Conservation (phyloP, 2,113 vertebrate genomes). For the Dendrocopos noguchii region DNA sequence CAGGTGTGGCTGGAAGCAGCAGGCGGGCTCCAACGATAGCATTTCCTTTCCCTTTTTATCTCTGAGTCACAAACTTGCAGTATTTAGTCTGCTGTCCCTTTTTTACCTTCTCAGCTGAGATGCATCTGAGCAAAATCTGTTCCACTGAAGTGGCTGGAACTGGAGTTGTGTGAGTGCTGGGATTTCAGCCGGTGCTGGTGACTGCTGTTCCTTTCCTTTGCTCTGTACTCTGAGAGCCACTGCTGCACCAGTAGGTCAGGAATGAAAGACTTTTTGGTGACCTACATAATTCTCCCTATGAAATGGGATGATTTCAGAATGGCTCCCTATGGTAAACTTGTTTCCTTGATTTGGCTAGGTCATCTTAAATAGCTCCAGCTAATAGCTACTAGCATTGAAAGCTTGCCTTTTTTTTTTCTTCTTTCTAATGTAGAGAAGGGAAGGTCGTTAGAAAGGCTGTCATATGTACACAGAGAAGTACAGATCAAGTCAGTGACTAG, state of each 20-base stretch:
- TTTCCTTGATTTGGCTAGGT: not conserved
- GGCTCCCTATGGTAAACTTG: not conserved
- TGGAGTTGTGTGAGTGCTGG: not conserved
- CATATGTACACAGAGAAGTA: not conserved
- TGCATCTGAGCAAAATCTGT: fast-evolving
- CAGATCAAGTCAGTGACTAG: not conserved
- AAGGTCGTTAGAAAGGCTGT: not conserved
- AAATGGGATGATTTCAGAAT: conserved; percentile 12
- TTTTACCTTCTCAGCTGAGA: not conserved
- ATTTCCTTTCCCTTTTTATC: not conserved
- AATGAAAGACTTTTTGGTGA: not conserved
- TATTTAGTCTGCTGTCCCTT: not conserved
- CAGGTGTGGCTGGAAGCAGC: conserved; percentile 34
- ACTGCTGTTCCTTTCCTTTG: not conserved
- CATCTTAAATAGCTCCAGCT: not conserved
- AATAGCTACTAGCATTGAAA: not conserved
- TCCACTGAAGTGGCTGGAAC: not conserved
- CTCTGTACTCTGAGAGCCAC: not conserved
- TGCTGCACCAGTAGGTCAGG: not conserved
- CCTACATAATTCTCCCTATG: conserved; percentile 15
- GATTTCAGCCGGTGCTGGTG: not conserved
- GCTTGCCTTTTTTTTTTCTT: not conserved
- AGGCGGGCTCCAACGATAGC: not conserved
- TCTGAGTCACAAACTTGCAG: not conserved
- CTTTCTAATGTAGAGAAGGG: not conserved